These are phyloP conservation scores for Nasonia longicornis DNA, from an alignment of 1,140 invertebrate genomes.

Conservation along the genomic window DNA sequence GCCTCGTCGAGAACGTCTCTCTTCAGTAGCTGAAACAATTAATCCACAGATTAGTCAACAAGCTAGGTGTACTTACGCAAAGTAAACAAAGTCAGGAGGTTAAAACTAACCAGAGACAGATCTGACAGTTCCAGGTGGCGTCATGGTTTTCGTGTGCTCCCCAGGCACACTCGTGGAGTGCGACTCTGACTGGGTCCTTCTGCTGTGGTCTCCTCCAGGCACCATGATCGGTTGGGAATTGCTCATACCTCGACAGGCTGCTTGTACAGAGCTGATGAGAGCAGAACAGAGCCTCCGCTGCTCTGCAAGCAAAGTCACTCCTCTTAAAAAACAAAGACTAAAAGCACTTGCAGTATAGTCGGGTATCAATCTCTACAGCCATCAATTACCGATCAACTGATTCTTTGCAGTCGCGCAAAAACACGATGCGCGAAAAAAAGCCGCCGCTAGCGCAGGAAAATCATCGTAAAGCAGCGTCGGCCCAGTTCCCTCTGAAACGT, in stretches of 20 bases:
- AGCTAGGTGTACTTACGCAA: not conserved
- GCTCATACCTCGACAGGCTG: not conserved
- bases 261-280: not conserved
- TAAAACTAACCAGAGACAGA: conserved; percentile 46
- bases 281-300: not conserved
- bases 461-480: not conserved
- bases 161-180: conserved; percentile 43
- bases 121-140: conserved; percentile 62
- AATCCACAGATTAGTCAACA: conserved; percentile 10
- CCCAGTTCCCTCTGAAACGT: not conserved
- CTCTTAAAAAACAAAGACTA: not conserved
- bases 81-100: not conserved
- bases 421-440: not conserved
- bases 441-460: not conserved
- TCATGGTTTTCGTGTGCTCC: conserved; percentile 59
- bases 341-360: not conserved
- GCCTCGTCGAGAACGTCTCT: conserved; percentile 63
- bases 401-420: not conserved
- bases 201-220: conserved; percentile 61
- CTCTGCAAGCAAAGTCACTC: not conserved
- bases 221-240: conserved; percentile 60
- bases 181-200: conserved; percentile 57
- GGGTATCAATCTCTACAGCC: not conserved
- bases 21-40: conserved; percentile 59
- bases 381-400: conserved; percentile 2